Evolutionary conservation across 2,113 vertebrate genomes (phyloP).

Genomic region (Nestor notabilis): DNA sequence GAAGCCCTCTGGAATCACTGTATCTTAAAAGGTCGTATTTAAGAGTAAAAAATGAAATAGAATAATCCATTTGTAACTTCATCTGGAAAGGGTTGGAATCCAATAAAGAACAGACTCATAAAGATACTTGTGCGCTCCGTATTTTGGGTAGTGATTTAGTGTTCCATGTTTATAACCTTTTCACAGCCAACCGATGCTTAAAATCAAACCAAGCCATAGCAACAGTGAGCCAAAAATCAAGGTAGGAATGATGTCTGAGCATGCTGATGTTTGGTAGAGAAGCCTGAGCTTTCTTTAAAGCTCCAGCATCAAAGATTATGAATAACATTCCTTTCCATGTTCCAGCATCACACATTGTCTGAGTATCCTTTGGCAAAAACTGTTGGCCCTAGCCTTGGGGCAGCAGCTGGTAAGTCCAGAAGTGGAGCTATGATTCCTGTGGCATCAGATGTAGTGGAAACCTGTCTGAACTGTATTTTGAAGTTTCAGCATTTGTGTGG

Average conservation of each 20-base stretch:
- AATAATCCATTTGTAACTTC: constrained; percentile 43
- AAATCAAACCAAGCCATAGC: neutral
- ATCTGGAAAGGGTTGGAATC: constrained; percentile 32
- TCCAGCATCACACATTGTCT: constrained; percentile 23
- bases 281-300: neutral
- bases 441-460: constrained; percentile 31
- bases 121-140: neutral
- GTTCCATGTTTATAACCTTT: neutral
- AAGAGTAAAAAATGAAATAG: neutral
- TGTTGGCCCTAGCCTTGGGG: constrained; percentile 9
- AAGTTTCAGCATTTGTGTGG: constrained; percentile 43
- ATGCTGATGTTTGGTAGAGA: neutral
- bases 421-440: neutral
- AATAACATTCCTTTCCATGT: neutral
- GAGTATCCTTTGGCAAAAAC: constrained; percentile 43
- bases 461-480: constrained; percentile 48
- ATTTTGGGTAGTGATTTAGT: neutral
- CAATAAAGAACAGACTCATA: neutral
- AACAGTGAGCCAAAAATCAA: constrained; percentile 38
- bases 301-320: constrained; percentile 25
- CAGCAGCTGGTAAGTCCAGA: constrained; percentile 46
- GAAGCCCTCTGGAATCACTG: constrained; percentile 51
- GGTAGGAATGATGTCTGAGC: constrained; percentile 19
- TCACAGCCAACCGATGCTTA: neutral
- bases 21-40: neutral